Conservation (phyloP, 2,797 vertebrate genomes). For the Gymnoscopelus braueri region DNA sequence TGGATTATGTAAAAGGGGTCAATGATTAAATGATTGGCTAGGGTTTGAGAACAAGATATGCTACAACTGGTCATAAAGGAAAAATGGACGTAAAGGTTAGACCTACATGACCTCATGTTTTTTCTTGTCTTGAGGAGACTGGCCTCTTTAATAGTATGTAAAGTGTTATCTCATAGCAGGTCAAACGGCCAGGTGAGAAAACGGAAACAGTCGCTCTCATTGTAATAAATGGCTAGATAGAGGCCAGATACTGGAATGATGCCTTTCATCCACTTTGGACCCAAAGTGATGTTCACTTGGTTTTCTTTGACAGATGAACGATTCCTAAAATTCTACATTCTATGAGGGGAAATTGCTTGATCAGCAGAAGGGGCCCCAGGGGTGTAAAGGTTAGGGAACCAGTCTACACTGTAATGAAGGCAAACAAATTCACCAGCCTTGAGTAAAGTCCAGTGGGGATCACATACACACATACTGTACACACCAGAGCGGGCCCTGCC, state of each 20-base stretch:
- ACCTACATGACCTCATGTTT: constrained; percentile 5
- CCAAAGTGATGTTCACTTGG: constrained; percentile 1
- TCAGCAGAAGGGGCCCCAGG: constrained; percentile 20
- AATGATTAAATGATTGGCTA: constrained; percentile 62
- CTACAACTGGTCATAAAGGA: constrained; percentile 48
- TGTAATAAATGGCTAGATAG: neutral
- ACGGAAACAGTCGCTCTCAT: neutral
- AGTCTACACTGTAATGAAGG: constrained; percentile 56
- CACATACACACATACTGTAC: constrained; percentile 21
- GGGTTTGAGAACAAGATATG: constrained; percentile 19
- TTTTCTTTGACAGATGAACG: constrained; percentile 4
- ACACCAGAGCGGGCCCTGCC: constrained; percentile 18
- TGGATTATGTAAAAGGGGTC: constrained; percentile 61
- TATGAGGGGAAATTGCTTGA: too few species aligned
- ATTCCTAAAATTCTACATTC: constrained; percentile 34
- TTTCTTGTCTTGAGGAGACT: neutral
- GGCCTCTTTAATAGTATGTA: neutral
- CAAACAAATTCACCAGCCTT: constrained; percentile 71
- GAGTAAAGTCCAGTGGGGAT: constrained; percentile 74
- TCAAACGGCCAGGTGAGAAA: neutral
- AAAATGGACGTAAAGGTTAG: constrained; percentile 3
- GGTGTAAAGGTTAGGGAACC: constrained; percentile 65
- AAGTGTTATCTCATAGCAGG: neutral
- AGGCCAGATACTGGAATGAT: constrained; percentile 6
- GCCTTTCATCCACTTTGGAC: constrained; percentile 23